Evolutionary conservation across 2,888 invertebrate genomes (phyloP).

Genomic region (Amaurobius ferox): DNA sequence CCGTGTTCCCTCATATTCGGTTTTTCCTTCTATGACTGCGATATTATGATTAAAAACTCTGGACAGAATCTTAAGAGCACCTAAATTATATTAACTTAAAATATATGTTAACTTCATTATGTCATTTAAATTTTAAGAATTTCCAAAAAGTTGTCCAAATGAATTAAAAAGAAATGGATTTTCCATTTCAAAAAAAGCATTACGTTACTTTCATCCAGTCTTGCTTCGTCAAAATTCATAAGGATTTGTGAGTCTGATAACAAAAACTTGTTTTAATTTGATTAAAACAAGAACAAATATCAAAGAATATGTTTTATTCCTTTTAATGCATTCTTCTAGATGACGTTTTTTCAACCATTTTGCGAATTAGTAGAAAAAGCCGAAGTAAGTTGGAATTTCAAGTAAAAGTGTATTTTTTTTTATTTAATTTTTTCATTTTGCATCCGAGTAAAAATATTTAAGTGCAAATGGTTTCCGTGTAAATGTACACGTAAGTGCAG

Average conservation of each 20-base stretch:
- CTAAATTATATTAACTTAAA: too few relatives aligned
- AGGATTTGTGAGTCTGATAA: background rate
- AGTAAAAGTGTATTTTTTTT: background rate
- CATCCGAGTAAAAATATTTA: background rate
- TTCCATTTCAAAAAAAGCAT: too few relatives aligned
- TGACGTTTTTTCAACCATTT: background rate
- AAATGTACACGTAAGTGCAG: background rate
- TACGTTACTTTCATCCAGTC: background rate
- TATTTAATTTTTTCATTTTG: background rate
- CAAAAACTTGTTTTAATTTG: slow-evolving; percentile 7
- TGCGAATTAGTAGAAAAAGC: background rate
- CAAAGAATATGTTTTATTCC: background rate
- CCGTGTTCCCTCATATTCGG: too few relatives aligned
- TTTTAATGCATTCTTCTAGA: background rate
- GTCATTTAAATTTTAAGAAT: too few relatives aligned
- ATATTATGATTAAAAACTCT: too few relatives aligned
- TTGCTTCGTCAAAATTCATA: background rate
- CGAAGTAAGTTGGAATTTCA: background rate
- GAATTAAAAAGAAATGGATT: too few relatives aligned
- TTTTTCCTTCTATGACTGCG: too few relatives aligned
- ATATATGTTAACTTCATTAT: too few relatives aligned
- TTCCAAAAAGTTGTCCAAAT: too few relatives aligned
- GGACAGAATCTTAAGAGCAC: too few relatives aligned
- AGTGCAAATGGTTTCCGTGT: background rate
- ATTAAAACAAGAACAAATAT: slow-evolving; percentile 8